These are phyloP conservation scores for Meandrina meandrites DNA, from an alignment of 92 coral and sea anemone genomes.

Conservation along the genomic window DNA sequence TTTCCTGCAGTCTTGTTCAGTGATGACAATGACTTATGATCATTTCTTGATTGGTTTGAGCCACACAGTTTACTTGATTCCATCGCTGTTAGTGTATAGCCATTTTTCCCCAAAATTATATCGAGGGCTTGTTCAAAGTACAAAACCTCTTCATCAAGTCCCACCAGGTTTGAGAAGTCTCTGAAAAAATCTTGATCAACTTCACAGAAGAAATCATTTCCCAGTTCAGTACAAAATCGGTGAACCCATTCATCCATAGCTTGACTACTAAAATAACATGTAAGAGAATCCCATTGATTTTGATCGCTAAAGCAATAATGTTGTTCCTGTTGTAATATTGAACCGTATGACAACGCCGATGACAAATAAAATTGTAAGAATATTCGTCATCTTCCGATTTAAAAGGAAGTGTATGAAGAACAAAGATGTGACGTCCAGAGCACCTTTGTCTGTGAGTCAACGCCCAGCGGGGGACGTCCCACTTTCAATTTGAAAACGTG, in stretches of 20 bases:
- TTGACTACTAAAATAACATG: too few relatives aligned
- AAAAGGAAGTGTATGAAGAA: neutral
- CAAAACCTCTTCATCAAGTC: constrained; percentile 75
- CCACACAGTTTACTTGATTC: constrained; percentile 30
- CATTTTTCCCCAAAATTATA: constrained; percentile 64
- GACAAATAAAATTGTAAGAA: neutral
- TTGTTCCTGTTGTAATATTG: neutral
- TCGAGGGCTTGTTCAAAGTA: constrained; percentile 71
- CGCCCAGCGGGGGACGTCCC: constrained; percentile 6
- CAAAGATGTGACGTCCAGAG: neutral
- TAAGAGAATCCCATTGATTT: too few relatives aligned
- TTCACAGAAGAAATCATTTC: constrained; percentile 89
- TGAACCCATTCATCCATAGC: constrained; percentile 73
- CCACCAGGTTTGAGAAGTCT: constrained; percentile 83
- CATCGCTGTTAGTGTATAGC: constrained; percentile 36
- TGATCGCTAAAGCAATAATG: too few relatives aligned
- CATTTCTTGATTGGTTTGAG: constrained; percentile 2
- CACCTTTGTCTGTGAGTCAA: neutral
- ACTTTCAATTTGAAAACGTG: neutral
- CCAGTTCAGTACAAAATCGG: constrained; percentile 83
- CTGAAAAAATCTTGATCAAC: constrained; percentile 80
- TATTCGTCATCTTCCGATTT: constrained; percentile 17
- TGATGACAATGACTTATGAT: constrained; percentile 48
- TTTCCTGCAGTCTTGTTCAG: constrained; percentile 71
- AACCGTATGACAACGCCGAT: constrained; percentile 1